These are phyloP conservation scores for Frieseomelitta varia DNA, from an alignment of 1,140 invertebrate genomes.

Conservation along the genomic window DNA sequence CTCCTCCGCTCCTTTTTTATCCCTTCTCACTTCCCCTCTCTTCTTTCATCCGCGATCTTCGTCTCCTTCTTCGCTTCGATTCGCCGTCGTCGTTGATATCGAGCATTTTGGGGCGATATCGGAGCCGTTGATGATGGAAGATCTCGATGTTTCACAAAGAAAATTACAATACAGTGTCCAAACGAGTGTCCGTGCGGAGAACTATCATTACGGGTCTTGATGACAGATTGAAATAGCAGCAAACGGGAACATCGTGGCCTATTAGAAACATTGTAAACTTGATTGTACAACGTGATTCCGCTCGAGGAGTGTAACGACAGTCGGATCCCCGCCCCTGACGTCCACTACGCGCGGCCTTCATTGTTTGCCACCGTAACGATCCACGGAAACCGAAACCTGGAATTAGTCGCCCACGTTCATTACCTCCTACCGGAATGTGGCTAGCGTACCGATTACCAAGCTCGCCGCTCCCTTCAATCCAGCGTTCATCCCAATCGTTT, in stretches of 20 bases:
- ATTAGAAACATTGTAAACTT: background rate
- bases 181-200: too few relatives aligned
- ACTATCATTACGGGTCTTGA: background rate
- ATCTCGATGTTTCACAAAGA: background rate
- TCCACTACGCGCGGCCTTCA: constrained; percentile 58
- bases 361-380: constrained; percentile 72
- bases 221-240: background rate
- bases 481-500: constrained; percentile 1
- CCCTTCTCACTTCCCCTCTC: constrained; percentile 23
- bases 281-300: background rate
- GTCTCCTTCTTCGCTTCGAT: constrained; percentile 16
- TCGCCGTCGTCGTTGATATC: constrained; percentile 15
- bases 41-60: too few relatives aligned
- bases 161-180: background rate
- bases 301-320: constrained; percentile 52
- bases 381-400: constrained; percentile 72
- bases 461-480: constrained; percentile 1
- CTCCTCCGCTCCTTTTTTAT: constrained; percentile 14
- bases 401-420: constrained; percentile 74
- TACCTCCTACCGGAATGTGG: constrained; percentile 57
- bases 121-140: background rate
- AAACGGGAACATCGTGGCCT: background rate
- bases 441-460: constrained; percentile 3
- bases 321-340: constrained; percentile 62
- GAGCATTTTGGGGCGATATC: background rate